phyloP scores from a whole-genome alignment of 2,113 vertebrate genomes.

The Bos javanicus region DNA sequence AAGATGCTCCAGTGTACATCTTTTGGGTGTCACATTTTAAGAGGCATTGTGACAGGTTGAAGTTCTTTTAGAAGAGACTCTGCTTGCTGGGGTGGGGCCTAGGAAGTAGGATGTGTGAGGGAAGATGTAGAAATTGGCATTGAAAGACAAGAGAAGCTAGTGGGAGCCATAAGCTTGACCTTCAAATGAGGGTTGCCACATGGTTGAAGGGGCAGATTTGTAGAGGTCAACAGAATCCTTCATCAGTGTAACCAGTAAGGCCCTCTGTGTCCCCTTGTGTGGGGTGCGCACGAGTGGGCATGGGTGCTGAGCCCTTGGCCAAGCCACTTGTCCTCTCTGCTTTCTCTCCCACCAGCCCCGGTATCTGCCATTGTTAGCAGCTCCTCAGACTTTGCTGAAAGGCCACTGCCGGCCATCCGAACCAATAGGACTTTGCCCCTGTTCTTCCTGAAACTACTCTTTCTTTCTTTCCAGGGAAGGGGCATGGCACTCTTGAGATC shows the following conservation, averaged over 20 bases:
- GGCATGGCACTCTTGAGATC: background rate
- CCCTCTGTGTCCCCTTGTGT: background rate
- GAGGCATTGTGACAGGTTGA: background rate
- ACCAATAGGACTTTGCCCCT: background rate
- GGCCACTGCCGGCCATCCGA: background rate
- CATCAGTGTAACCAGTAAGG: background rate
- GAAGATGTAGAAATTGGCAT: background rate
- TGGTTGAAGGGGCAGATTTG: background rate
- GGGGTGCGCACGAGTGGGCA: fast-evolving
- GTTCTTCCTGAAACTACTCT: background rate
- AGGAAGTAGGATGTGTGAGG: background rate
- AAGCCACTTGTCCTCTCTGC: background rate
- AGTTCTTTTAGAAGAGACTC: background rate
- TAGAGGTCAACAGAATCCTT: background rate
- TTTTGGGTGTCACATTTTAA: conserved; percentile 12
- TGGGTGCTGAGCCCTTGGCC: background rate
- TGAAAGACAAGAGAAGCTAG: background rate
- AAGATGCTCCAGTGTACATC: background rate
- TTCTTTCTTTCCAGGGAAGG: background rate
- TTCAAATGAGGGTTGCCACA: background rate
- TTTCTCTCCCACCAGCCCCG: background rate
- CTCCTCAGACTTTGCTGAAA: background rate
- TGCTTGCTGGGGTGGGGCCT: background rate
- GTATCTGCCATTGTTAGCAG: background rate
- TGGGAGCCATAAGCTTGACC: background rate